A percentile compares a stretch with the other conserved stretches of the same genome.
Conservation (phyloP, 2,888 invertebrate genomes). For the Gnatocerus cornutus region DNA sequence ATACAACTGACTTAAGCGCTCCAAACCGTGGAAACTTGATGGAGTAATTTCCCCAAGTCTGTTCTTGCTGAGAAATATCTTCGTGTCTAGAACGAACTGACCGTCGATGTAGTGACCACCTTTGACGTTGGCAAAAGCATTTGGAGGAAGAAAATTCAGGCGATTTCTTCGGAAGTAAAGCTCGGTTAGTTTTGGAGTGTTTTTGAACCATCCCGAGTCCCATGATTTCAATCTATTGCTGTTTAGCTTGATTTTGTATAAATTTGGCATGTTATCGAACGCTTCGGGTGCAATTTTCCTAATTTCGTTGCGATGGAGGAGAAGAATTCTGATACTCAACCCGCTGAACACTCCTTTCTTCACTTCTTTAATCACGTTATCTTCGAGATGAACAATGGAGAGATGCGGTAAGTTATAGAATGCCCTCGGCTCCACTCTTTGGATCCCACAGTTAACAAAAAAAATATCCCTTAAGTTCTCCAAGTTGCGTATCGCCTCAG, state of each 20-base stretch:
- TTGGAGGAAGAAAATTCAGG: constrained; percentile 58
- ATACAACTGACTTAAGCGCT: constrained; percentile 56
- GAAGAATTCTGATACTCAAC: constrained; percentile 53
- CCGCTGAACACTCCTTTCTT: constrained; percentile 56
- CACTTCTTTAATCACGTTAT: constrained; percentile 55
- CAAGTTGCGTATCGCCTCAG: constrained; percentile 39
- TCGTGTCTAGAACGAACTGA: constrained; percentile 36
- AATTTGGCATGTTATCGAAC: constrained; percentile 60
- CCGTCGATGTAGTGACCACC: constrained; percentile 38
- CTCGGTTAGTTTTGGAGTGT: constrained; percentile 61
- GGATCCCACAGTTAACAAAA: background rate
- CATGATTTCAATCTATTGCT: constrained; percentile 61
- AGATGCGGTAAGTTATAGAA: constrained; percentile 56
- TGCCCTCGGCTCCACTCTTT: constrained; percentile 37
- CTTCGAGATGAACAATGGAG: constrained; percentile 54
- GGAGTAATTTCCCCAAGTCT: constrained; percentile 54
- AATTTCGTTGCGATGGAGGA: constrained; percentile 57
- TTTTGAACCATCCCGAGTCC: constrained; percentile 64
- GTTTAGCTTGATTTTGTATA: constrained; percentile 63
- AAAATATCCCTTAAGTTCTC: background rate
- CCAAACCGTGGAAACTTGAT: constrained; percentile 54
- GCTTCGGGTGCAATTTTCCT: constrained; percentile 53
- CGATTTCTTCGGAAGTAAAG: constrained; percentile 63
- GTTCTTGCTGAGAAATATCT: constrained; percentile 61
- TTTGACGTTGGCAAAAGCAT: constrained; percentile 57